Percentiles rank a stretch among this genome's conserved stretches.
These are phyloP conservation scores for Tyto alba DNA, from an alignment of 2,113 vertebrate genomes.

Conservation along the genomic window DNA sequence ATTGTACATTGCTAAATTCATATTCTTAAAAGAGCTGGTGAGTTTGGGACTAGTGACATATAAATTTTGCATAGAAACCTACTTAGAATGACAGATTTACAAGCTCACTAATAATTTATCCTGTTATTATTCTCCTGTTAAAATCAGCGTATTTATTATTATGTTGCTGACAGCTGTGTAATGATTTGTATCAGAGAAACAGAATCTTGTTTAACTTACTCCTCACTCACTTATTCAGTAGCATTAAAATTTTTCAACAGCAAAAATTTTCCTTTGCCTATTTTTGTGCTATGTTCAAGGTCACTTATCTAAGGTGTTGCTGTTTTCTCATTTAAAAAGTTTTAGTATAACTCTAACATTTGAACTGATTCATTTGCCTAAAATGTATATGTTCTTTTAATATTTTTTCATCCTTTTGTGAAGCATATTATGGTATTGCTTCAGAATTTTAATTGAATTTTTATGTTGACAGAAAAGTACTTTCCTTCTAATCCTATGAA, in stretches of 20 bases:
- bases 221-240: background rate
- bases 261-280: background rate
- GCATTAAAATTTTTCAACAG: background rate
- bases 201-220: background rate
- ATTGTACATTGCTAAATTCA: background rate
- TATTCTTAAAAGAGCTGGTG: background rate
- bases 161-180: background rate
- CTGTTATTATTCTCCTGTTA: background rate
- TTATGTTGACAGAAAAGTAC: background rate
- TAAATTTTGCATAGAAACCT: background rate
- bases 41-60: background rate
- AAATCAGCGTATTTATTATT: background rate
- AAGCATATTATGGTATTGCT: background rate
- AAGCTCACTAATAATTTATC: background rate
- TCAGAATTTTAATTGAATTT: background rate
- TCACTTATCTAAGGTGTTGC: background rate
- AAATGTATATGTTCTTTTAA: background rate
- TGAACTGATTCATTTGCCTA: background rate
- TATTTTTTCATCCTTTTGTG: background rate
- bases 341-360: background rate
- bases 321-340: background rate
- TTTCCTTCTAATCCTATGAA: background rate
- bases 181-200: background rate
- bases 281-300: background rate
- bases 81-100: background rate